Conservation (phyloP, 2,888 invertebrate genomes). For the Shargacucullia verbasci region DNA sequence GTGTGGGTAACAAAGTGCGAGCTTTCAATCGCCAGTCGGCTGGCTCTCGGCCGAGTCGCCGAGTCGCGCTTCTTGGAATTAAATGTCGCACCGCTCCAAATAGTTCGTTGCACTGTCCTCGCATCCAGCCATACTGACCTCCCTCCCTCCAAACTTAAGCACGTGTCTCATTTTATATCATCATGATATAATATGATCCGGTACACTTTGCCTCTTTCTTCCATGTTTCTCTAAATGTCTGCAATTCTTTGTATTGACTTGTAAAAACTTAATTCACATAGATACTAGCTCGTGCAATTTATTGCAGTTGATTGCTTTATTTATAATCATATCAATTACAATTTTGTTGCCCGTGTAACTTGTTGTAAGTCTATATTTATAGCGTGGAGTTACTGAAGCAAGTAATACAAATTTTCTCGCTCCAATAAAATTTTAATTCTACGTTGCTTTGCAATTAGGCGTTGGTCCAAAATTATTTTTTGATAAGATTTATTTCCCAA, state of each 20-base stretch:
- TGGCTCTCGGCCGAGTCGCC: conserved; percentile 65
- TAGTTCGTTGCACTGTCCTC: conserved; percentile 79
- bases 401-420: conserved; percentile 29
- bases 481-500: conserved; percentile 19
- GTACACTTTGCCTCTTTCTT: conserved; percentile 13
- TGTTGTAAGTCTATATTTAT: conserved; percentile 27
- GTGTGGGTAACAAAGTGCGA: conserved; percentile 43
- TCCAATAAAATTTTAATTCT: conserved; percentile 26
- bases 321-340: conserved; percentile 46
- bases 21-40: conserved; percentile 52
- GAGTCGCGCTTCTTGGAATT: conserved; percentile 72
- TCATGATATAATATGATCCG: too few species aligned
- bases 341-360: conserved; percentile 30
- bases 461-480: conserved; percentile 18
- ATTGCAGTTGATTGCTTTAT: conserved; percentile 41
- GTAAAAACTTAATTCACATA: conserved; percentile 18
- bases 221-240: conserved; percentile 14
- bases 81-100: conserved; percentile 76
- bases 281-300: conserved; percentile 25
- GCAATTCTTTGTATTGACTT: conserved; percentile 12
- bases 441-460: conserved; percentile 21
- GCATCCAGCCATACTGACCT: conserved; percentile 48
- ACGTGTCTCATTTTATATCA: conserved; percentile 22
- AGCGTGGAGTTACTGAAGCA: conserved; percentile 36
- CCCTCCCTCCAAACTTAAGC: conserved; percentile 39